Percentiles rank a stretch among this genome's conserved stretches.
phyloP scores from a whole-genome alignment of 2,797 vertebrate genomes.

The Helostoma temminkii region DNA sequence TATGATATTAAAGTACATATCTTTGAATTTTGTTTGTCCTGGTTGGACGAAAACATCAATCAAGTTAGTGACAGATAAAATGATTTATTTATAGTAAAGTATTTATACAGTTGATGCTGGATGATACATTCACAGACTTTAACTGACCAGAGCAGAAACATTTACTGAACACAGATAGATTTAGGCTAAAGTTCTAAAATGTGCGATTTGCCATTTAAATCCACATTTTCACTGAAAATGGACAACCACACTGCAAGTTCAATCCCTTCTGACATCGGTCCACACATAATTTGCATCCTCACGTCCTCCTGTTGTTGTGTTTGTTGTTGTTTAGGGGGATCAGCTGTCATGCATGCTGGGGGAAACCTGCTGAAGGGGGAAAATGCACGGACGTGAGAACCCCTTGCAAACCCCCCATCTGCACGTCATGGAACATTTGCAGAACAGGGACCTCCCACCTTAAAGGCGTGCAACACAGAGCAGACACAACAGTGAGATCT shows the following conservation, averaged over 20 bases:
- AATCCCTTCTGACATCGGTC: background rate
- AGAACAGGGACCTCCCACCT: slow-evolving; percentile 91
- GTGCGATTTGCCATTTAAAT: background rate
- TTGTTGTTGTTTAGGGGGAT: slow-evolving; percentile 48
- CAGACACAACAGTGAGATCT: slow-evolving; percentile 76
- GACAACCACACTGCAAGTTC: background rate
- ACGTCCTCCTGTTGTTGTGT: slow-evolving; percentile 33
- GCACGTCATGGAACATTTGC: slow-evolving; percentile 98
- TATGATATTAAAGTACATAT: no score
- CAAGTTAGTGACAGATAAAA: no score
- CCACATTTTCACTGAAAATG: background rate
- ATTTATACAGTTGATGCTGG: no score
- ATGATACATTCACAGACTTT: no score
- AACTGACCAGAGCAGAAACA: no score
- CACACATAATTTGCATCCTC: slow-evolving; percentile 33
- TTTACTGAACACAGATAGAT: slow-evolving; percentile 1
- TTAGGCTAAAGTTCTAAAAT: background rate
- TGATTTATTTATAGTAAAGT: no score
- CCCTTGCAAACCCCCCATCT: slow-evolving; percentile 90
- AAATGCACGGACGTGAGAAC: slow-evolving; percentile 80
- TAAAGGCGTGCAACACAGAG: slow-evolving; percentile 77
- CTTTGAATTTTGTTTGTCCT: background rate
- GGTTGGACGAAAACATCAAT: no score
- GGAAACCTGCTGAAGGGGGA: slow-evolving; percentile 63
- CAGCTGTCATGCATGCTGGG: slow-evolving; percentile 67